Percentiles rank a stretch among this genome's conserved stretches.
Evolutionary conservation across 2,888 invertebrate species (phyloP).

Genomic region (Eulithis prunata): DNA sequence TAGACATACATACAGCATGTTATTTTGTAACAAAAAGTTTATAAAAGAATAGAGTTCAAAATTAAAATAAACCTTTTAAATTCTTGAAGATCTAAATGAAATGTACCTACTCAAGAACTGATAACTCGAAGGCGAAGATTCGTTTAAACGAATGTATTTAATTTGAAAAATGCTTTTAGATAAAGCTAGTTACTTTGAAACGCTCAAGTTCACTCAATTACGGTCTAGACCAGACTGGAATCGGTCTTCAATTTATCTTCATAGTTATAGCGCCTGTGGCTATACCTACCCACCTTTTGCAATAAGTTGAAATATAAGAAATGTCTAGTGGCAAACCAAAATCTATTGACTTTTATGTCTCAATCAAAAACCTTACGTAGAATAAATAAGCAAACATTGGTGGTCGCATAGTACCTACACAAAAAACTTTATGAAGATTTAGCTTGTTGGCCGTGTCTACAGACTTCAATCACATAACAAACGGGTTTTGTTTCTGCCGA

Average conservation of each 20-base stretch:
- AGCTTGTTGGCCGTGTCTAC: neutral
- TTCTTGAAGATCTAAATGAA: constrained; percentile 15
- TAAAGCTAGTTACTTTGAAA: constrained; percentile 16
- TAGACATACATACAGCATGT: too few species aligned
- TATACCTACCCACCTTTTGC: constrained; percentile 1
- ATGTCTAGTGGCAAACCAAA: neutral
- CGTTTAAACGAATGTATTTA: constrained; percentile 22
- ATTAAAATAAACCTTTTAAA: constrained; percentile 2
- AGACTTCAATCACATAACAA: too few species aligned
- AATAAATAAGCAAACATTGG: neutral
- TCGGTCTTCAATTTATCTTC: constrained; percentile 9
- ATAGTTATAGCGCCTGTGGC: constrained; percentile 8
- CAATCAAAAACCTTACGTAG: neutral
- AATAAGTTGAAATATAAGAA: constrained; percentile 3
- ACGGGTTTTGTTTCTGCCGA: too few species aligned
- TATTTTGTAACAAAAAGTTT: too few species aligned
- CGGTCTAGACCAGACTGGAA: constrained; percentile 10
- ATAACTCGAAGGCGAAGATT: constrained; percentile 13
- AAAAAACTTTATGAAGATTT: too few species aligned
- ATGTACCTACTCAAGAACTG: constrained; percentile 10
- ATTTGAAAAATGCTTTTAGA: constrained; percentile 25
- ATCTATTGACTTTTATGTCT: neutral
- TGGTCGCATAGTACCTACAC: too few species aligned
- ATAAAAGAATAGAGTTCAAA: too few species aligned
- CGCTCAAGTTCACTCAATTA: constrained; percentile 18